Percentiles rank a stretch among this genome's conserved stretches.
These are phyloP conservation scores for Pelagia noctiluca DNA, from an alignment of 30 jellyfish, hydroid and myxozoan species.

Conservation along the genomic window DNA sequence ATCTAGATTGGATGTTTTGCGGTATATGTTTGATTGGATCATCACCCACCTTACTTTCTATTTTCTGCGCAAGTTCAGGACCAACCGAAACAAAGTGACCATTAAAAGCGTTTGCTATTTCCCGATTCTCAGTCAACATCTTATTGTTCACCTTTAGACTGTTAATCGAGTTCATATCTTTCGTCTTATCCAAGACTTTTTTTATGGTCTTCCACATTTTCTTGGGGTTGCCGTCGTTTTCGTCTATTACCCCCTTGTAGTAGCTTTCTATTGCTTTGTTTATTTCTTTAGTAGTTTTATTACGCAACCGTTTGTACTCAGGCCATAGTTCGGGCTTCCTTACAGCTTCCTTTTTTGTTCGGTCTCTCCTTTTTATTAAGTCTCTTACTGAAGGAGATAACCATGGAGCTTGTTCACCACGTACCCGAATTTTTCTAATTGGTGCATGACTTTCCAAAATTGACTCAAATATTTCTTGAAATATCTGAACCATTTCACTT, in stretches of 20 bases:
- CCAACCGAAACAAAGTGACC: conserved; percentile 27
- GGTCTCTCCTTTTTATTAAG: neutral
- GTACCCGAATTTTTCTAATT: neutral
- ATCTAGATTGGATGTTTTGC: neutral
- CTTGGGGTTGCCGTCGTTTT: neutral
- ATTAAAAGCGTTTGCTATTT: neutral
- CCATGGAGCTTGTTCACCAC: neutral
- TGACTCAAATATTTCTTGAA: neutral
- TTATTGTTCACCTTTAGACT: neutral
- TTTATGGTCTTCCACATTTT: neutral
- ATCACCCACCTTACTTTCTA: conserved; percentile 21
- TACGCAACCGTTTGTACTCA: neutral
- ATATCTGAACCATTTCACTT: neutral
- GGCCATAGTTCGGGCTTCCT: neutral
- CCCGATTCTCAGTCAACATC: neutral
- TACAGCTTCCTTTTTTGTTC: neutral
- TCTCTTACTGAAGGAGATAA: neutral
- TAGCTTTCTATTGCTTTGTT: neutral
- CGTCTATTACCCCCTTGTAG: neutral
- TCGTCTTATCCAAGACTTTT: neutral
- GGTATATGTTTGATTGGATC: conserved; percentile 9
- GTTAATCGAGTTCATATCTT: neutral
- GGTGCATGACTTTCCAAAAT: neutral
- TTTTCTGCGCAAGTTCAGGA: neutral
- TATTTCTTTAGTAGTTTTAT: neutral